phyloP scores from a whole-genome alignment of 2,113 vertebrate genomes.

The Erythrocebus patas region DNA sequence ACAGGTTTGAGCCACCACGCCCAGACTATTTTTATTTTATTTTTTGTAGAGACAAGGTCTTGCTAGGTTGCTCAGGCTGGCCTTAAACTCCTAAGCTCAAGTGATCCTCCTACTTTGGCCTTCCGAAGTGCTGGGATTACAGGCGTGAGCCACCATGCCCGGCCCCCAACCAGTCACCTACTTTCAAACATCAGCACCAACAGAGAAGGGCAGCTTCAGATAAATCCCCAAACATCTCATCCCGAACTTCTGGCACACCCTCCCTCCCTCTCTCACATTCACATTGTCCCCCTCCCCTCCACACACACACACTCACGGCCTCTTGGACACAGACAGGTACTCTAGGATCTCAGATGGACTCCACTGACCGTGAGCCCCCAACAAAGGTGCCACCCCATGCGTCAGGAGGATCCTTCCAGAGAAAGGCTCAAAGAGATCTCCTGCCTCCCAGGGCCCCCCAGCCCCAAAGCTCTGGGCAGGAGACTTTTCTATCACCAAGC shows the following conservation, averaged over 20 bases:
- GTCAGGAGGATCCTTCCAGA: background rate
- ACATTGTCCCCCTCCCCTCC: background rate
- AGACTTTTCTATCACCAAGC: background rate
- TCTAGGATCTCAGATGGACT: background rate
- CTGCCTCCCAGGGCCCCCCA: background rate
- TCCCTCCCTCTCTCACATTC: background rate
- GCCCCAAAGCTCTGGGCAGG: background rate
- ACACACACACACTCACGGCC: accelerated
- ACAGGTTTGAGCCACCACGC: too few relatives aligned
- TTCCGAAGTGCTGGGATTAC: too few relatives aligned
- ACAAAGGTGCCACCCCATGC: accelerated
- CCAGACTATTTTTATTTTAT: too few relatives aligned
- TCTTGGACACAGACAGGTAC: background rate
- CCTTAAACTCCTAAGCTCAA: too few relatives aligned
- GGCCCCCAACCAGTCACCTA: too few relatives aligned
- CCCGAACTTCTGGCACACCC: background rate
- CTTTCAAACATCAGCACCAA: background rate
- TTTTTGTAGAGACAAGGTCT: too few relatives aligned
- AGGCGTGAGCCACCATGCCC: too few relatives aligned
- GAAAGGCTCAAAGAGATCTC: background rate
- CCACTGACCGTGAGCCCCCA: background rate
- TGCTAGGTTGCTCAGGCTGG: too few relatives aligned
- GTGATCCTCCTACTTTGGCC: too few relatives aligned
- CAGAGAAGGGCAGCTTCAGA: background rate
- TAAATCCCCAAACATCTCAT: background rate